A percentile compares a stretch with the other conserved stretches of the same genome.
phyloP scores from a whole-genome alignment of 2,888 invertebrate species.

The Dolomedes plantarius region DNA sequence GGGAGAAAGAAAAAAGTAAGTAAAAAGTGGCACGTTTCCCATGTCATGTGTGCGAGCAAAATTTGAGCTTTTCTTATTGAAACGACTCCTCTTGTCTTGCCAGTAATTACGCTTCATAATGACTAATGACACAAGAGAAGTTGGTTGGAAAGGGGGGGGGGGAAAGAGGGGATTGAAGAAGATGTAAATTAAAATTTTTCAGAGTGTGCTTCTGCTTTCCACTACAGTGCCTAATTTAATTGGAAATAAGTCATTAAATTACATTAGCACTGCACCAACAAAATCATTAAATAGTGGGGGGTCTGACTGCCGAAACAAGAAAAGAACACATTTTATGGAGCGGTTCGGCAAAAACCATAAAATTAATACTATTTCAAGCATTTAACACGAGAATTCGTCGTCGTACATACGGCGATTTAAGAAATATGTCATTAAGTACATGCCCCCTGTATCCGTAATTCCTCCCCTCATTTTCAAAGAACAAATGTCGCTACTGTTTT shows the following conservation, averaged over 20 bases:
- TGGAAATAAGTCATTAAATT: slow-evolving; percentile 72
- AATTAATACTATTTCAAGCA: slow-evolving; percentile 69
- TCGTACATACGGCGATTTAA: slow-evolving; percentile 57
- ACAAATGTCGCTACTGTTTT: slow-evolving; percentile 65
- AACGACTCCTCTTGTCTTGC: slow-evolving; percentile 40
- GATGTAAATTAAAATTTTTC: slow-evolving; percentile 69
- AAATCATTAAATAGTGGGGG: slow-evolving; percentile 71
- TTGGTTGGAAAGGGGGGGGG: neutral
- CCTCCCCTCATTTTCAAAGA: slow-evolving; percentile 27
- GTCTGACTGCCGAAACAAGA: slow-evolving; percentile 33
- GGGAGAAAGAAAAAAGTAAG: neutral
- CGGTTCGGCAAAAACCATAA: slow-evolving; percentile 60
- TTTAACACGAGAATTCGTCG: slow-evolving; percentile 61
- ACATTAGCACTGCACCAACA: slow-evolving; percentile 70
- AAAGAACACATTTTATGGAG: slow-evolving; percentile 67
- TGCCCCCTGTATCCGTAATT: slow-evolving; percentile 39
- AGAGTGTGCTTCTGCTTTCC: slow-evolving; percentile 62
- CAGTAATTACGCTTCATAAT: slow-evolving; percentile 67
- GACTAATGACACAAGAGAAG: slow-evolving; percentile 63
- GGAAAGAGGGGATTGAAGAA: slow-evolving; percentile 13
- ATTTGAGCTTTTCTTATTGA: slow-evolving; percentile 42
- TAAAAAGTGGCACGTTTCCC: slow-evolving; percentile 52
- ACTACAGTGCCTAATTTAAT: slow-evolving; percentile 70
- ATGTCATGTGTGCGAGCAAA: slow-evolving; percentile 27
- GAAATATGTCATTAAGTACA: slow-evolving; percentile 65